These are phyloP conservation scores for Prochilodus magdalenae DNA, from an alignment of 2,113 vertebrate genomes.

Conservation along the genomic window DNA sequence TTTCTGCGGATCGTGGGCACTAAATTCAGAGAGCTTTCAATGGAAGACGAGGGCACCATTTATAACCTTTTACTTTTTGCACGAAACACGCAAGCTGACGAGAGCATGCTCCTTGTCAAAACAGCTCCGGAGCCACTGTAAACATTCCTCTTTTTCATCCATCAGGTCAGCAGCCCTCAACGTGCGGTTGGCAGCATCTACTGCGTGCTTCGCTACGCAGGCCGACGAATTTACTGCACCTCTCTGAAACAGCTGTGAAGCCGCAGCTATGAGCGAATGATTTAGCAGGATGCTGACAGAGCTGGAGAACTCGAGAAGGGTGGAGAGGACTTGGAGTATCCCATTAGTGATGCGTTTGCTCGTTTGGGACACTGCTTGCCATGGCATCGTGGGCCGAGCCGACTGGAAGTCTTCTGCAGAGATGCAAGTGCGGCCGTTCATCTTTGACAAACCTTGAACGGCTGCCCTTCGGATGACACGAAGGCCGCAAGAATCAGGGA, in stretches of 20 bases:
- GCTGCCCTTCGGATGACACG: constrained; percentile 7
- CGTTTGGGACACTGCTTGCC: background rate
- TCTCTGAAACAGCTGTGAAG: constrained; percentile 57
- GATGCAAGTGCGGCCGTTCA: background rate
- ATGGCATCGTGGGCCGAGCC: background rate
- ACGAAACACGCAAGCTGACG: constrained; percentile 60
- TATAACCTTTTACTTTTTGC: constrained; percentile 67
- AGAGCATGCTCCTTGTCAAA: constrained; percentile 65
- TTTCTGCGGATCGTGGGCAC: background rate
- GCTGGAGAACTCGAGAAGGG: constrained; percentile 55
- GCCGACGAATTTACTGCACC: constrained; percentile 59
- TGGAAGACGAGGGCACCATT: constrained; percentile 57
- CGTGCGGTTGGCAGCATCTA: constrained; percentile 37
- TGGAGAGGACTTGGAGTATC: constrained; percentile 46
- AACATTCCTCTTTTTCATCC: constrained; percentile 60
- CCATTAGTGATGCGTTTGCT: constrained; percentile 25
- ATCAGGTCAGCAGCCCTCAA: constrained; percentile 49
- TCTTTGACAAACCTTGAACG: constrained; percentile 27
- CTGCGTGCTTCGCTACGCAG: constrained; percentile 44
- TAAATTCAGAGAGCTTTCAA: constrained; percentile 29
- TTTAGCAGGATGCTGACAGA: constrained; percentile 63
- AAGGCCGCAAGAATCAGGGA: background rate
- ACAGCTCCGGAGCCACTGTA: constrained; percentile 62
- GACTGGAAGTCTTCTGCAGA: background rate
- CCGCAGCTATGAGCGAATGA: constrained; percentile 53